phyloP scores from a whole-genome alignment of 2,797 vertebrate genomes.

The Benthosema pterotum region DNA sequence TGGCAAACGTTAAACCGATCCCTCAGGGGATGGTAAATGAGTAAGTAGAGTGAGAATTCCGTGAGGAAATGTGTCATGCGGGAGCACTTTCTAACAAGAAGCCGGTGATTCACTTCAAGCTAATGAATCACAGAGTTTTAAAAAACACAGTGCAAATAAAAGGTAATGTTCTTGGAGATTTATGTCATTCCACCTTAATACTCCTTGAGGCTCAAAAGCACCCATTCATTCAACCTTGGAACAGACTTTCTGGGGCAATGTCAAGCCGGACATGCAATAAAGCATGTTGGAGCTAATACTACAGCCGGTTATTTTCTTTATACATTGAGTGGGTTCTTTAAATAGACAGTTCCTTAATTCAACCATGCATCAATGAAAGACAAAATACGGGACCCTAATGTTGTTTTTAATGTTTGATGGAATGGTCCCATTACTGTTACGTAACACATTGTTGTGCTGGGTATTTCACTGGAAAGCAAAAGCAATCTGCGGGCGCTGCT shows the following conservation, averaged over 20 bases:
- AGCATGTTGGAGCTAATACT: constrained; percentile 51
- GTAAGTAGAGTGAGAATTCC: constrained; percentile 58
- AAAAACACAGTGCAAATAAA: constrained; percentile 42
- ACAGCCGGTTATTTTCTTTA: constrained; percentile 49
- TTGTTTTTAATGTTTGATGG: constrained; percentile 27
- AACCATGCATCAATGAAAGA: constrained; percentile 36
- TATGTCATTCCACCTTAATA: constrained; percentile 49
- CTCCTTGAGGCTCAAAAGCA: constrained; percentile 54
- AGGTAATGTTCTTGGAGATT: constrained; percentile 53
- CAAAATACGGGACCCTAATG: constrained; percentile 16
- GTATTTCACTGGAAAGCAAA: constrained; percentile 6
- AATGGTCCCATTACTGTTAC: constrained; percentile 7
- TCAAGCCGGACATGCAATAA: constrained; percentile 48
- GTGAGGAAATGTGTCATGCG: constrained; percentile 74
- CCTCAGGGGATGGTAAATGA: constrained; percentile 52
- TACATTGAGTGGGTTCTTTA: constrained; percentile 24
- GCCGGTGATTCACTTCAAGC: constrained; percentile 63
- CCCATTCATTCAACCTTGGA: constrained; percentile 50
- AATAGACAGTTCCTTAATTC: constrained; percentile 41
- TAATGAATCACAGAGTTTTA: constrained; percentile 59
- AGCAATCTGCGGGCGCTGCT: too few species aligned
- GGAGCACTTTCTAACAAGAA: constrained; percentile 65
- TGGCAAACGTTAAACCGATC: constrained; percentile 34
- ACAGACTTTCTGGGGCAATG: constrained; percentile 48
- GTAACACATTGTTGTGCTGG: constrained; percentile 3